Evolutionary conservation across 2,888 invertebrate genomes (phyloP).

Genomic region (Amorpha juglandis): DNA sequence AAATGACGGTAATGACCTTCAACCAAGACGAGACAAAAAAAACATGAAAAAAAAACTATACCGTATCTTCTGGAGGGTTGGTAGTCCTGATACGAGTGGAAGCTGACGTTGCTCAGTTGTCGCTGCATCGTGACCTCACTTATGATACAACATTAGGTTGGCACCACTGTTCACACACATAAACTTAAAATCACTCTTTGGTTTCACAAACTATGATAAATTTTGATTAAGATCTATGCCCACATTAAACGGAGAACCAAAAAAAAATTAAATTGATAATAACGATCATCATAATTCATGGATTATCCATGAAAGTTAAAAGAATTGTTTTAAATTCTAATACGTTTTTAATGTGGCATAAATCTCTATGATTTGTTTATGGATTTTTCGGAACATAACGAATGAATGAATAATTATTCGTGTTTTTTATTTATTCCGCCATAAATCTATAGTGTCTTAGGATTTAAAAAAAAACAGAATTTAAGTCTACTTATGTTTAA

Average conservation of each 20-base stretch:
- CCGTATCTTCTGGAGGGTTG: constrained; percentile 76
- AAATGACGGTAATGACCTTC: constrained; percentile 8
- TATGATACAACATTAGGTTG: constrained; percentile 48
- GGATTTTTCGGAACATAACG: background rate
- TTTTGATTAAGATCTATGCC: background rate
- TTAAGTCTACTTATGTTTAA: no score
- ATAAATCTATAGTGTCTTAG: no score
- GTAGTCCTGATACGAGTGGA: constrained; percentile 78
- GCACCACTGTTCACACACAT: constrained; percentile 38
- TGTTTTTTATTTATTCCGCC: no score
- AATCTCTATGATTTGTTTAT: constrained; percentile 5
- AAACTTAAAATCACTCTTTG: constrained; percentile 24
- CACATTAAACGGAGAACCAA: background rate
- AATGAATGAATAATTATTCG: no score
- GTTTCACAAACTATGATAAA: constrained; percentile 18
- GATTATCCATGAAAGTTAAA: no score
- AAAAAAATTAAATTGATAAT: no score
- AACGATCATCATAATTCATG: no score
- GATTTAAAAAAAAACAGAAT: no score
- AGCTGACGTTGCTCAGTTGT: constrained; percentile 78
- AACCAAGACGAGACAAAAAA: background rate
- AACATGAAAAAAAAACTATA: constrained; percentile 35
- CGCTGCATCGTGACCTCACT: constrained; percentile 67
- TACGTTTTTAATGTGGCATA: background rate
- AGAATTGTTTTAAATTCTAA: no score